Base-by-base conservation (phyloP, 2,888 invertebrate genomes). In the Omphaloscelis lunosa region DNA sequence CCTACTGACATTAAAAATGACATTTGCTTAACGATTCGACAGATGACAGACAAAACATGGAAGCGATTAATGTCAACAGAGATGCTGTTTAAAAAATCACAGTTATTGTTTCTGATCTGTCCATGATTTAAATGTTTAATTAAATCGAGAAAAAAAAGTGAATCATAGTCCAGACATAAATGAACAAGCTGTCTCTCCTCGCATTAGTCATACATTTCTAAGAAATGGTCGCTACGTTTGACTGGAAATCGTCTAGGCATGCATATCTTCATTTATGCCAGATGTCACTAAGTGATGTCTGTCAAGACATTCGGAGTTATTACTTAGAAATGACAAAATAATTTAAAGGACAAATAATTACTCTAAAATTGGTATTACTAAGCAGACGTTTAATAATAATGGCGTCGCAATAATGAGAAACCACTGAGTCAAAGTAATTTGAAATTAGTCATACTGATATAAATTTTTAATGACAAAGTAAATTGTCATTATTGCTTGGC, bases 161-260 rank as follows among this genome's bases (percentile, higher is more conserved):
- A 84, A 51, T 84, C 63, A 72, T 41, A 81, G 20, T 45, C 17
- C 23, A 83, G 66, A 74, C 45, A 45, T 53, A 70, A 48, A 70
- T 68, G 45, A 45, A 61, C n/a, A 79, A 45, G 0, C 29, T 23
- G 70, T 53, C 65, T 62, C 48, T n/a, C 15, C n/a, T 58, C 15
- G 3, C 34, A 65, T 83, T 83, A 74, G 73, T 83, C 83, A 85
- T 65, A 12, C 8, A 61, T 74, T 85, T 74, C 83, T 65, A 68
- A 58, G 85, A 82, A 83, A 62, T 15, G 15, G 20, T 12, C 53
- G 68, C 29, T 48, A 59, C 71, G 68, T 65, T 53, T 82, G 68
- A 77, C 65, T 72, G 45, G 41, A 71, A n/a, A 34, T 41, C 34
- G 72, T 85, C 63, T 82, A 73, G 70, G 59, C 76, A 61, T 61